Evolutionary conservation across 2,888 invertebrate species (phyloP), one percentile per base, ranked within the genome.

Genomic region (Gymnoscelis rufifasciata): DNA sequence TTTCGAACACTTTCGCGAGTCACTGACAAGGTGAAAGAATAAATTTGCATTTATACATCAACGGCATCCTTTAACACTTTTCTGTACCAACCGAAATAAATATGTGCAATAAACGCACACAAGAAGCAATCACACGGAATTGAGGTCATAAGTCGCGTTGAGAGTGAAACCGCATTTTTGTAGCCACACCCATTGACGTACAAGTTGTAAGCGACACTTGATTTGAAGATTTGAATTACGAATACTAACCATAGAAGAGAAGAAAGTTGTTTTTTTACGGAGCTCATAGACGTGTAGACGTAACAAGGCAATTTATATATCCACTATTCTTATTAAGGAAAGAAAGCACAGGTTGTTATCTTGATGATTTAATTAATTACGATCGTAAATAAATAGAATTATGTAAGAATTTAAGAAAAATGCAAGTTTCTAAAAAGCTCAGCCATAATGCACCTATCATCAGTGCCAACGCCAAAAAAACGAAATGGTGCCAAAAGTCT

Each of bases 1-100:
- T 71, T 82, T 76, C 67, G 75, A 64, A 69, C 70, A 79, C 84
- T 86, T 84, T 84, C 83, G 54, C 51, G 62, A 66, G 74, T 69
- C 64, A 33, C 68, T 69, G 65, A 59, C 71, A 59, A 47, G 50
- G 67, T 64, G 69, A 76, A 76, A 72, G 71, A 73, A 28, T 52
- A 61, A 69, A 31, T 15, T 14, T 5, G n/a, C n/a, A 15, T 31
- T 13, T 7, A 6, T 7, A 2, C 19, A 7, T 26, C 26, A 2
- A 26, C 8, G 1, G 8, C 26, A 7, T 7, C 1, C 26, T 6
- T 26, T 26, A 23, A 7, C 7, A 8, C 1, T 6, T 7, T 26
- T 26, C 7, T 26, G 26, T 26, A 6, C 6, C 6, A 1, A 8
- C 8, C 26, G 8, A 31, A 31, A 7, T 12, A 31, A n/a, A n/a